Base-by-base conservation (phyloP, 1,140 invertebrate species). In the Eciton burchellii region DNA sequence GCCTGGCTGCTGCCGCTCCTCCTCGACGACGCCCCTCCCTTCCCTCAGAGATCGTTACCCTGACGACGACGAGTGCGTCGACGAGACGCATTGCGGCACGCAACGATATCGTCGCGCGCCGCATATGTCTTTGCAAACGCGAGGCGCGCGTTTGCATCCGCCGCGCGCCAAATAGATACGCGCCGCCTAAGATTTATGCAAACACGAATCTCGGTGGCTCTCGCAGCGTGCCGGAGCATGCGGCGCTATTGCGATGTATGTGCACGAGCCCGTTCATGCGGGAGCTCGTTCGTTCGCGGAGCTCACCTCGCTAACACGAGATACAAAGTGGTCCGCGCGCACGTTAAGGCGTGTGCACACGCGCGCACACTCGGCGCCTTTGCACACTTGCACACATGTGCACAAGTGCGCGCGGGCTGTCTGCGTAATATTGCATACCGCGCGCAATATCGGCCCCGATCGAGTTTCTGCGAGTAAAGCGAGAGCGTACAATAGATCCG, bases 401-500 rank as follows among this genome's bases (percentile, higher is more conserved):
- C 14, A 16, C 66, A 41, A n/a, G 35, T 43, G 14, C 26, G 35
- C 14, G 49, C 24, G 19, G 1, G 16, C 16, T 19, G 9, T 16
- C n/a, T 60, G 77, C 77, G 77, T 81, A 72, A 81, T 81, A 81
- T 81, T 56, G 54, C 24, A 72, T 49, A 72, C 66, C n/a, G 59
- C 73, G 68, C 82, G 68, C 74, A 84, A 84, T 86, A 86, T 85
- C 56, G 76, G 19, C 21, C 6, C 21, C 43, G 65, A 86, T 87
- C 54, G 81, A 82, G 82, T 87, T 87, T 86, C 70, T 47, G 52
- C n/a, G 47, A 52, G 76, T 76, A 82, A 82, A 83, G 72, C 43
- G 72, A 83, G 72, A 77, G 24, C 72, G 5, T 41, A 77, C 81
- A 82, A 76, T 66, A 19, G 49, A 63, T 83, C 49, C 45, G 77